Conservation (phyloP, 2,888 invertebrate species). For the Rhogogaster chlorosoma region DNA sequence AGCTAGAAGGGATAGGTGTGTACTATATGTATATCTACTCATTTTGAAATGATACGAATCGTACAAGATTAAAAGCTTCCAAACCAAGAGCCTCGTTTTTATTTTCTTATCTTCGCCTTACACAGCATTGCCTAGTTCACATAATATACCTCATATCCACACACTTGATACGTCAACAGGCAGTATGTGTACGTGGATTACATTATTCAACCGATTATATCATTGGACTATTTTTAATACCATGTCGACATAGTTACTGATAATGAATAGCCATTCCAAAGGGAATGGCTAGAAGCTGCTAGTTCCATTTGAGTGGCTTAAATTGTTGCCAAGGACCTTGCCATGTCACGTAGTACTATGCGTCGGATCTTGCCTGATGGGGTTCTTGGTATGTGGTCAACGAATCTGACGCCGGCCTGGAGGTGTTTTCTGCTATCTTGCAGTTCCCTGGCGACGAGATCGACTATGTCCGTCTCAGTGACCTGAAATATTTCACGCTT, state of each 20-base stretch:
- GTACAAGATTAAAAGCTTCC: neutral
- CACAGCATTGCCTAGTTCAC: too few relatives aligned
- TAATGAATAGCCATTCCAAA: too few relatives aligned
- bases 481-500: conserved; percentile 7
- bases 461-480: neutral
- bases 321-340: neutral
- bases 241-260: too few relatives aligned
- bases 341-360: conserved; percentile 78
- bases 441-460: neutral
- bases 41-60: neutral
- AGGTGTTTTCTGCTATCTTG: conserved; percentile 81
- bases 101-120: neutral
- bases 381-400: conserved; percentile 87
- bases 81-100: neutral
- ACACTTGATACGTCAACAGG: too few relatives aligned
- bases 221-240: too few relatives aligned
- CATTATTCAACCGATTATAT: too few relatives aligned
- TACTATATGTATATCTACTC: too few relatives aligned
- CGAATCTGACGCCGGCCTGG: conserved; percentile 87
- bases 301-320: too few relatives aligned
- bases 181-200: too few relatives aligned
- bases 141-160: too few relatives aligned
- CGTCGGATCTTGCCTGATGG: conserved; percentile 89
- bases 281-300: too few relatives aligned
- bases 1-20: too few relatives aligned